These are phyloP conservation scores for Stenoptilia bipunctidactyla DNA, from an alignment of 2,888 invertebrate genomes.

Conservation along the genomic window DNA sequence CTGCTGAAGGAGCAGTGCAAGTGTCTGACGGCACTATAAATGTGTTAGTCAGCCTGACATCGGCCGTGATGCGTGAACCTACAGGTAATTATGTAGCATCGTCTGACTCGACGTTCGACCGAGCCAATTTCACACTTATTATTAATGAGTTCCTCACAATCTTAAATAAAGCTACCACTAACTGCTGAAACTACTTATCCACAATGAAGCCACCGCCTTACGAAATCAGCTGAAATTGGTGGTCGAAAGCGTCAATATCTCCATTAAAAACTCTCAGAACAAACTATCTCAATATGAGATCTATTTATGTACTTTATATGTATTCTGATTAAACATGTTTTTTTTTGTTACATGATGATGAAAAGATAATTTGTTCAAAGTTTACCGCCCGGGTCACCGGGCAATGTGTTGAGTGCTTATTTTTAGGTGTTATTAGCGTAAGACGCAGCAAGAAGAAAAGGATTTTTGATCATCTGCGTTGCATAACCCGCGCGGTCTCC, in stretches of 20 bases:
- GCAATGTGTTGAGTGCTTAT: constrained; percentile 60
- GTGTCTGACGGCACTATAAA: constrained; percentile 84
- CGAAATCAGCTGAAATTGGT: constrained; percentile 42
- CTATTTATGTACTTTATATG: constrained; percentile 21
- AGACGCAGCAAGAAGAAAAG: constrained; percentile 67
- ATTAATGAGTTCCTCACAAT: constrained; percentile 2
- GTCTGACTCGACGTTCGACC: constrained; percentile 24
- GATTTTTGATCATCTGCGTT: constrained; percentile 77
- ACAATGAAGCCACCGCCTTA: not conserved
- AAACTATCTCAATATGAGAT: constrained; percentile 49
- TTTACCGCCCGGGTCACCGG: constrained; percentile 41
- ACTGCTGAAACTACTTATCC: not conserved
- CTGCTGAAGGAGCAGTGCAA: constrained; percentile 87
- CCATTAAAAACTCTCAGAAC: constrained; percentile 45
- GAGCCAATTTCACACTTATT: constrained; percentile 36
- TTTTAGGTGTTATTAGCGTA: constrained; percentile 65
- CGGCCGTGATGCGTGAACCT: constrained; percentile 90
- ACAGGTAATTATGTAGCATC: constrained; percentile 44
- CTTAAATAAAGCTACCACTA: not conserved
- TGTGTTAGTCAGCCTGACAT: constrained; percentile 92
- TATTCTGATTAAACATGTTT: constrained; percentile 26
- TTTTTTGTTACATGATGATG: constrained; percentile 14
- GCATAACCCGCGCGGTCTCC: constrained; percentile 47
- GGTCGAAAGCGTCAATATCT: constrained; percentile 42
- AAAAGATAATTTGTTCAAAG: constrained; percentile 69